Evolutionary conservation across 2,888 invertebrate genomes (phyloP).

Genomic region (Pammene aurita): DNA sequence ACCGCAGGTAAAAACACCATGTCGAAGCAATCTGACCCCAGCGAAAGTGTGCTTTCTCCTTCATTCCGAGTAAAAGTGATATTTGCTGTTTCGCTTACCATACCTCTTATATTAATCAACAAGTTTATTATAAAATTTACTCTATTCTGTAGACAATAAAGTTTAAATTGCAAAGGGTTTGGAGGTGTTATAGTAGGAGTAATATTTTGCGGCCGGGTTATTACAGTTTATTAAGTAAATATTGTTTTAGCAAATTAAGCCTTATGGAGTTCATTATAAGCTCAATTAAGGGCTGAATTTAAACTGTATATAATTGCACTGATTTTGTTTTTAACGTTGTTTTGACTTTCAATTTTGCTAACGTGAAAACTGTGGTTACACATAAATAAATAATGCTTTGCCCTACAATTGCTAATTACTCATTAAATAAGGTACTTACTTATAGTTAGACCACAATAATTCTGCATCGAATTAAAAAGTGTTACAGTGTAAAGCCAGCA

Average conservation of each 20-base stretch:
- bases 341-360: background rate
- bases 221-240: conserved; percentile 8
- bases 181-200: background rate
- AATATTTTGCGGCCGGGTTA: background rate
- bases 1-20: conserved; percentile 27
- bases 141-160: background rate
- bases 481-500: too few relatives aligned
- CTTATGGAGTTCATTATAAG: background rate
- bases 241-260: background rate
- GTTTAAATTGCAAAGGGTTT: background rate
- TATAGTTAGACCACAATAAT: too few relatives aligned
- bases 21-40: conserved; percentile 23
- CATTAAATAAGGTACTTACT: too few relatives aligned
- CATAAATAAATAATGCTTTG: too few relatives aligned
- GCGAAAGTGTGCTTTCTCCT: conserved; percentile 32
- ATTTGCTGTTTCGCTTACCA: background rate
- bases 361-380: too few relatives aligned
- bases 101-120: conserved; percentile 1
- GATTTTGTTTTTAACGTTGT: background rate
- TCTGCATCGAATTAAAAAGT: too few relatives aligned
- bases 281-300: background rate
- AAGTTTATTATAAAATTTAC: background rate
- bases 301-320: background rate
- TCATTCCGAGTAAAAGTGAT: conserved; percentile 30
- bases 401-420: too few relatives aligned